Base-by-base conservation (phyloP, 2,888 invertebrate species). In the Notodonta ziczac region DNA sequence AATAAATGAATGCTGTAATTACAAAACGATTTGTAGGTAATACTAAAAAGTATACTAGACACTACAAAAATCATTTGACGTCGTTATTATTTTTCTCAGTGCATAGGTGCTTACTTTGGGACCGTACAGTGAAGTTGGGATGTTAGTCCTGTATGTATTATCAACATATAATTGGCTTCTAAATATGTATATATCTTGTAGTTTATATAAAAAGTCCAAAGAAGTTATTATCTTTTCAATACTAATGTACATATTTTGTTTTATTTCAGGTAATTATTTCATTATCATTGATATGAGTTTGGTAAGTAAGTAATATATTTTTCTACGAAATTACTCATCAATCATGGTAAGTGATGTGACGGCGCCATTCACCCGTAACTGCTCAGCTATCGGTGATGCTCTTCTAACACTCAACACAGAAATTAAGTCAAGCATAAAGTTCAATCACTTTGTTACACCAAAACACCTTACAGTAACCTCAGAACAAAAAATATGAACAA, bases 341-440 rank as follows among this genome's bases (percentile, higher is more conserved):
- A 24, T 24, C 42, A 44, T 39, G 13, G 0, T 54, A 14, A 35
- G 44, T 56, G 14, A 40, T 42, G 16, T 42, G 42, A 56, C 44
- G 16, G 44, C n/a, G 10, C 24, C 13, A 56, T 39, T 56, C 56
- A 56, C 44, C 44, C 56, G 56, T 55, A 14, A 60, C 50, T 12
- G n/a, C 4, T 58, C 57, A 44, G 42, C 13, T 63, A 54, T 56
- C 16, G 57, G 63, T 13, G 51, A 65, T 53, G 53, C 32, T 52
- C 42, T 70, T 72, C 62, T 61, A 67, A 57, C 65, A 70, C 57
- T 53, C 61, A 62, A 66, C 65, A 71, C 51, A 55, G 14, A 64
- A 80, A 85, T 74, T 67, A 81, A 87, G 69, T 84, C 86, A 84
- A 85, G 84, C 88, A 79, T 84, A 84, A 83, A 88, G 85, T 87